Evolutionary conservation across 64 coral and sea anemone genomes (phyloP), one percentile per base, ranked within the genome.

Genomic region (Porites australiensis): DNA sequence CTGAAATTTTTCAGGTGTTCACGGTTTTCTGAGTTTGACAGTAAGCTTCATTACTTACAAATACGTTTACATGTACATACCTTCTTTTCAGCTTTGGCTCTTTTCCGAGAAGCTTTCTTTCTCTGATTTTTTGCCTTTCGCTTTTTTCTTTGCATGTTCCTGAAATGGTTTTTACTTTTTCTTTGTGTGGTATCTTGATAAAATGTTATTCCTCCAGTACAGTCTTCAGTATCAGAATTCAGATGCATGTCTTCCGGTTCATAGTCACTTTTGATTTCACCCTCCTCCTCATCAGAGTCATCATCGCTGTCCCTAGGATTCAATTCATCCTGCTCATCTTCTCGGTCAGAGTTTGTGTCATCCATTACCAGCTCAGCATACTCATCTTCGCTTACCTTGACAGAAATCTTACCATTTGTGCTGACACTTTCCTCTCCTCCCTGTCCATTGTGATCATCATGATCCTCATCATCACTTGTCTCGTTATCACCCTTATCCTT

Each of bases 291-390:
- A 52, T 83, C 70, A 60, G 86, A 61, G 60, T 82, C 79, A 46
- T 88, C 71, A 88, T 16, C n/a, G 0, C 46, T 43, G 64, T 84
- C 51, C 1, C 16, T 37, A 68, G 10, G 81, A 69, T 13, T 20
- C 11, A 52, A 20, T 69, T 84, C 44, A 68, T 84, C 64, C 68
- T 67, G 62, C 19, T 84, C 64, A 23, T 84, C 81, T 4, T 84
- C 45, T 15, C 7, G 59, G 5, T 68, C 81, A 68, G 81, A 68
- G 4, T 46, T 65, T 50, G 81, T 68, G 45, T 69, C 81, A n/a
- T 68, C 63, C 81, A 84, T 84, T 19, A 84, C 45, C 46, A 84
- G 81, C 47, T 84, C 81, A 14, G 81, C 81, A 68, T 84, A 84
- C 4, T 69, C 81, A 5, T 89, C 58, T 12, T 46, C 58, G 23